Conservation (phyloP, 2,797 vertebrate genomes). For the Sternarchorhynchus goeldii region DNA sequence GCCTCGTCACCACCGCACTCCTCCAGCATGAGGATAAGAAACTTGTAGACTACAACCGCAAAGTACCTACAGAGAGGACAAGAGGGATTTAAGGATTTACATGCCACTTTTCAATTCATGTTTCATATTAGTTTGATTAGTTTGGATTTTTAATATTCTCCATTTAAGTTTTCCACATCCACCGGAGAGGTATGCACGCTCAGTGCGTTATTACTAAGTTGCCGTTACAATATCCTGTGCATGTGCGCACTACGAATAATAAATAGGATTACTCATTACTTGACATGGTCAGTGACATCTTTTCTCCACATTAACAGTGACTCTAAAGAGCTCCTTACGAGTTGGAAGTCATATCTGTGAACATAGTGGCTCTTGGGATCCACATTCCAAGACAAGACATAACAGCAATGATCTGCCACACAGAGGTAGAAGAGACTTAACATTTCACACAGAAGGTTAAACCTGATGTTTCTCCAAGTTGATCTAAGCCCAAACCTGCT, state of each 20-base stretch:
- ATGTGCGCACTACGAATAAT: neutral
- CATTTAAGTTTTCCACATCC: too few species aligned
- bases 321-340: constrained; percentile 69
- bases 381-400: constrained; percentile 89
- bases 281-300: neutral
- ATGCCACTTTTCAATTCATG: too few species aligned
- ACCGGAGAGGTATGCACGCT: too few species aligned
- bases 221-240: constrained; percentile 12
- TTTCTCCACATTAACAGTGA: neutral
- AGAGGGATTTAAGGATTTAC: neutral
- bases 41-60: constrained; percentile 84
- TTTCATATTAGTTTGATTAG: too few species aligned
- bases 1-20: constrained; percentile 77
- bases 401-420: constrained; percentile 78
- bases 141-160: too few species aligned
- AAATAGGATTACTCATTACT: constrained; percentile 21
- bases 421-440: constrained; percentile 20
- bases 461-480: too few species aligned
- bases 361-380: constrained; percentile 84
- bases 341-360: constrained; percentile 86
- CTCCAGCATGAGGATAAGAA: constrained; percentile 81
- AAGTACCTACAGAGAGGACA: constrained; percentile 76
- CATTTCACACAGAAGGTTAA: neutral
- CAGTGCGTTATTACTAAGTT: constrained; percentile 25
- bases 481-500: too few species aligned